Conservation (phyloP, 2,888 invertebrate species). For the Melanchra persicariae region DNA sequence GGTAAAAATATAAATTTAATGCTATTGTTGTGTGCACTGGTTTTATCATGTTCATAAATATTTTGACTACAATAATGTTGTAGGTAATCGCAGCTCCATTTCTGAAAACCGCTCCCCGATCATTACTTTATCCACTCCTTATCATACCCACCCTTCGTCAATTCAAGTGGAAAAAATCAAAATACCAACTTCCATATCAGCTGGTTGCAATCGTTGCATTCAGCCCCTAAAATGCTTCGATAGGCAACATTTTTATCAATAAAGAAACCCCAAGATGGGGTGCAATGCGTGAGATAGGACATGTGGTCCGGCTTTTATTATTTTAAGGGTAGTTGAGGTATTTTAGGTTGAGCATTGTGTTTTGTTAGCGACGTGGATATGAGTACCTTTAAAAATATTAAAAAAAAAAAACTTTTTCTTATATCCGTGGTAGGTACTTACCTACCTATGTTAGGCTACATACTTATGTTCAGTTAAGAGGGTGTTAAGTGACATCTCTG, state of each 20-base stretch:
- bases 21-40: no score
- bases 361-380: not conserved
- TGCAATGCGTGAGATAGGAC: slow-evolving; percentile 66
- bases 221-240: slow-evolving; percentile 73
- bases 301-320: slow-evolving; percentile 62
- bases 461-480: not conserved
- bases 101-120: slow-evolving; percentile 22
- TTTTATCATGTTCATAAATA: no score
- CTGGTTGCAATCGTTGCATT: slow-evolving; percentile 81
- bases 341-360: slow-evolving; percentile 9
- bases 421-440: no score
- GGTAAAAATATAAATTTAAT: no score
- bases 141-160: slow-evolving; percentile 63
- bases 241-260: slow-evolving; percentile 81
- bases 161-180: slow-evolving; percentile 81
- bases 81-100: not conserved
- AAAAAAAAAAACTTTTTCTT: no score
- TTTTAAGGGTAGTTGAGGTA: slow-evolving; percentile 15
- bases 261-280: slow-evolving; percentile 68
- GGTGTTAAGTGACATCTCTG: not conserved
- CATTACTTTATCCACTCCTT: slow-evolving; percentile 48
- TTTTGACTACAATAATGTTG: no score
- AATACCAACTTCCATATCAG: slow-evolving; percentile 80
- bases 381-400: no score
- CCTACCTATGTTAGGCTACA: no score